These are phyloP conservation scores for Drosophila affinis DNA, from an alignment of 2,888 invertebrate genomes.

Conservation along the genomic window DNA sequence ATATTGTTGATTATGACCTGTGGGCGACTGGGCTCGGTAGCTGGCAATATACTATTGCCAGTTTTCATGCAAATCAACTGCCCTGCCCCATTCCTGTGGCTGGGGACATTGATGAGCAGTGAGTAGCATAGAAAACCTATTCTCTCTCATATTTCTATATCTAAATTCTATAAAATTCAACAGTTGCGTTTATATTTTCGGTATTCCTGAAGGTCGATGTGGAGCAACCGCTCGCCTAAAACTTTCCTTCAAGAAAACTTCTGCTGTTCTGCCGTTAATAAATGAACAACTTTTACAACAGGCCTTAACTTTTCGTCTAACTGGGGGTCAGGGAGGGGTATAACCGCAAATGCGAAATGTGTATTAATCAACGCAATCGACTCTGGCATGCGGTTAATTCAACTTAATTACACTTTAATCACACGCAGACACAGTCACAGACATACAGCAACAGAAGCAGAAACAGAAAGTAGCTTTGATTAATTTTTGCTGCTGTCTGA, in stretches of 20 bases:
- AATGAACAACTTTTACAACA: not conserved
- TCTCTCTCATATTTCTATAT: not conserved
- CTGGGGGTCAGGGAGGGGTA: not conserved
- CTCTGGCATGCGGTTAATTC: slow-evolving; percentile 33
- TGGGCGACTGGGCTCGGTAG: slow-evolving; percentile 88
- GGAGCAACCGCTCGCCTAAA: slow-evolving; percentile 45
- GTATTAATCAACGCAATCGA: slow-evolving; percentile 44
- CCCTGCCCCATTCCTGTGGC: slow-evolving; percentile 88
- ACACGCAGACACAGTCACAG: slow-evolving; percentile 2
- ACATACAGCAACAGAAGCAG: no score
- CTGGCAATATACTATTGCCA: slow-evolving; percentile 89
- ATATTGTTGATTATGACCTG: slow-evolving; percentile 88
- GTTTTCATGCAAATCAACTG: slow-evolving; percentile 87
- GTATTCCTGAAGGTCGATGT: slow-evolving; percentile 62
- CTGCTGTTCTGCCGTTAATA: not conserved
- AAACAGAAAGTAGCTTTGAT: slow-evolving; percentile 41
- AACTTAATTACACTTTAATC: slow-evolving; percentile 57
- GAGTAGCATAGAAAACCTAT: slow-evolving; percentile 58
- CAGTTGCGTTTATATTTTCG: slow-evolving; percentile 66
- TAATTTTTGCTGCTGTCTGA: slow-evolving; percentile 47
- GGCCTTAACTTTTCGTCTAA: not conserved
- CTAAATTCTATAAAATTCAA: not conserved
- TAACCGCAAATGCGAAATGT: not conserved
- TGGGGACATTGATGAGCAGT: slow-evolving; percentile 87
- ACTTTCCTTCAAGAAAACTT: not conserved